Percentiles rank a stretch among this genome's conserved stretches.
phyloP scores from a whole-genome alignment of 2,113 vertebrate genomes.

The Eidolon helvum region DNA sequence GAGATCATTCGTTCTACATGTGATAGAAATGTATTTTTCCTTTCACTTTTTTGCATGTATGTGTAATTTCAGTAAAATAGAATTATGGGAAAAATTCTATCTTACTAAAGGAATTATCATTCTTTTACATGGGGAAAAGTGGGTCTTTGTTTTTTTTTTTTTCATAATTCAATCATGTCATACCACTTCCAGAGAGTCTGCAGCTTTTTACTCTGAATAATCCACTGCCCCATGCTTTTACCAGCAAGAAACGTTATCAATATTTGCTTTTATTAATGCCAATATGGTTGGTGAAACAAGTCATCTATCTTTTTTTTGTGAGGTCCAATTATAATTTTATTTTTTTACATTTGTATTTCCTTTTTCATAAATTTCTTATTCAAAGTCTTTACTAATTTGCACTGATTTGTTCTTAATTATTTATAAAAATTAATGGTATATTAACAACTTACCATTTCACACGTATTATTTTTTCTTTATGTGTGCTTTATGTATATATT shows the following conservation, averaged over 20 bases:
- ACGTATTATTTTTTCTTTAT: neutral
- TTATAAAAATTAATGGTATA: neutral
- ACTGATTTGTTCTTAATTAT: neutral
- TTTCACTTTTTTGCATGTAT: neutral
- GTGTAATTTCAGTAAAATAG: too few relatives aligned
- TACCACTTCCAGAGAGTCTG: neutral
- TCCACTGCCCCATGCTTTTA: neutral
- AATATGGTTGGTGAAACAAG: neutral
- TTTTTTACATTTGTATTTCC: neutral
- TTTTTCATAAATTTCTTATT: neutral
- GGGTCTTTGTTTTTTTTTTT: neutral
- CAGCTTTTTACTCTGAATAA: neutral
- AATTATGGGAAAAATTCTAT: too few relatives aligned
- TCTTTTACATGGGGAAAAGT: neutral
- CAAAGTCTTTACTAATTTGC: neutral
- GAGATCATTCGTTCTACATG: too few relatives aligned
- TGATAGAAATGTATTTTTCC: neutral
- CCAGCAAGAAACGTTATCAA: neutral
- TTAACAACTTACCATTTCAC: neutral
- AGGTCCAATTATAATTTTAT: neutral
- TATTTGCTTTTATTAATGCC: neutral
- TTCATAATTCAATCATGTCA: neutral
- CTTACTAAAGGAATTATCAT: too few relatives aligned
- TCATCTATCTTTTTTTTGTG: neutral
- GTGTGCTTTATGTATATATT: neutral